phyloP scores from a whole-genome alignment of 2,113 vertebrate species.

The Apteryx mantelli region DNA sequence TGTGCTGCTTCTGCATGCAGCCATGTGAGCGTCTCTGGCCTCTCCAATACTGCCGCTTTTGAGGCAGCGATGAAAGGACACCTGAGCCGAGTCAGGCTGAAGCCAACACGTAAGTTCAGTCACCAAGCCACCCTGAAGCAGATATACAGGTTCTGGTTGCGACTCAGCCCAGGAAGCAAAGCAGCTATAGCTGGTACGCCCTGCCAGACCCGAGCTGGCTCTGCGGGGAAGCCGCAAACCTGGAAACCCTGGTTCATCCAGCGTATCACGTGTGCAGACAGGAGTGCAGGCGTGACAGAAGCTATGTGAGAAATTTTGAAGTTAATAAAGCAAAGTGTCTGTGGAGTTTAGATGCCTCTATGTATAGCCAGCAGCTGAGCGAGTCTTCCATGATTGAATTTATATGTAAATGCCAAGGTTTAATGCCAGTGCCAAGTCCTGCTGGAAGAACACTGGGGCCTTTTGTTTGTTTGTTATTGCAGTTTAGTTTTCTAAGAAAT shows the following conservation, averaged over 20 bases:
- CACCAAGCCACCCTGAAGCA: fast-evolving
- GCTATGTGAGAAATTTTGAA: not conserved
- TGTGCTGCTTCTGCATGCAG: not conserved
- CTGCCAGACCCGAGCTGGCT: not conserved
- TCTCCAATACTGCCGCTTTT: fast-evolving
- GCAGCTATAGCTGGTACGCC: not conserved
- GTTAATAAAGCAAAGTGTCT: not conserved
- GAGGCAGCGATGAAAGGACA: not conserved
- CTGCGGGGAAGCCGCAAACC: not conserved
- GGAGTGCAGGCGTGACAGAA: not conserved
- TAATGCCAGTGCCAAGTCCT: not conserved
- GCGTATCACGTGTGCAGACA: fast-evolving
- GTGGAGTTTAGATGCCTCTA: not conserved
- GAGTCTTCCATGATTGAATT: not conserved
- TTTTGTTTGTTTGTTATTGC: no score
- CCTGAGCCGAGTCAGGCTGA: not conserved
- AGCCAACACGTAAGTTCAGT: not conserved
- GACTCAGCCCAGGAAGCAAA: not conserved
- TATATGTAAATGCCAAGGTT: not conserved
- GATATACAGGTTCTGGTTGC: not conserved
- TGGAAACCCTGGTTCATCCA: not conserved
- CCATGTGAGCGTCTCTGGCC: not conserved
- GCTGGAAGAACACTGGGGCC: not conserved
- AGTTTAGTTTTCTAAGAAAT: not conserved
- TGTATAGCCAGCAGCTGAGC: not conserved